Base-by-base conservation (phyloP, 2,888 invertebrate genomes). In the Pimpla rufipes region DNA sequence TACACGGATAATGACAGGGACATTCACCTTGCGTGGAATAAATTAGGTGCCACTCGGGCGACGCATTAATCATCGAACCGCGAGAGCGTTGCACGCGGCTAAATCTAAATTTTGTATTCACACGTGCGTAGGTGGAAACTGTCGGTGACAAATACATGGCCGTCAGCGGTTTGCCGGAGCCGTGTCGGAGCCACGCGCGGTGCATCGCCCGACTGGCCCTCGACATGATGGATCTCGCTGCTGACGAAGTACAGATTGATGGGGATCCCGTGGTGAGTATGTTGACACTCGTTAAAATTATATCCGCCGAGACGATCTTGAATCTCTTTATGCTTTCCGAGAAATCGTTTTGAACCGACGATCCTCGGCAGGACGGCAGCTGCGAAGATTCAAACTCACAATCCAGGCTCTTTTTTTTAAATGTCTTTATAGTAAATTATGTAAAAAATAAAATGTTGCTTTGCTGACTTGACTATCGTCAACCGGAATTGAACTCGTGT, bases 141-240 rank as follows among this genome's bases (percentile, higher is more conserved):
- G 98, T 99, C 23, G 99, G 99, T 81, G 99, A 99, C 93, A 99
- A 99, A 93, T 99, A 99, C 93, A 99, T 99, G 99, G 98, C 98
- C 0, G 99, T 98, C 0, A 98, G 98, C 88, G 99, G 99, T 62
- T 94, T 99, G 73, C 99, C 99, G 0, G 98, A 98, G 91, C 97
- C 97, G 8, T 98, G 98, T 92, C 95, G 96, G 78, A 96, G 96
- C 50, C 99, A 99, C 91, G 98, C 98, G 13, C 96, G 97, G 88
- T 98, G 98, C 91, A 98, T 99, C 90, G 98, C 97, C 0, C 95
- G 96, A 81, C 94, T 99, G 45, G 98, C 99, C 7, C 94, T 99
- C 29, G 98, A 98, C 91, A 98, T 99, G 97, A 98, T 99, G 98
- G 98, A 98, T 93, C 95, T 98, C 79, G 97, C 98, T 0, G 91